Evolutionary conservation across 2,797 vertebrate genomes (phyloP), one percentile per base, ranked within the genome.

Genomic region (Mormyrus hasselquistii): DNA sequence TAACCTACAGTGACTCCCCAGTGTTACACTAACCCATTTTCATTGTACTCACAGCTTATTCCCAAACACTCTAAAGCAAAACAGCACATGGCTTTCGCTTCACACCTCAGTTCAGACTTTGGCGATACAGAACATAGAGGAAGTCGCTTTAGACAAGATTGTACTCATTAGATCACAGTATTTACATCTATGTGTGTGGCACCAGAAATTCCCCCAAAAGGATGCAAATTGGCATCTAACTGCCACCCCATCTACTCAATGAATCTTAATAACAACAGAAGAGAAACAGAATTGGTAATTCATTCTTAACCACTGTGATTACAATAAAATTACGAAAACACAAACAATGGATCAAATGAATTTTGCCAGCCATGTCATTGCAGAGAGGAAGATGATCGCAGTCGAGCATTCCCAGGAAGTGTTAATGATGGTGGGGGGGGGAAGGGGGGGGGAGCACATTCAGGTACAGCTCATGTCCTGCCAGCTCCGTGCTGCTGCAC

Each of bases 341-440:
- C 88, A 52, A 16, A 92, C 92, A 91, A 94, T 93, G 92, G 92
- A 93, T 94, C 89, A 91, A 90, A 93, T 92, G 92, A 91, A 91
- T 89, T 91, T 89, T 91, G 92, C 91, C 22, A 93, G 94, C 92
- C 84, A 91, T 93, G 93, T 93, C 93, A 92, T 92, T 93, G 93
- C 91, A 93, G 85, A 92, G 90, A 93, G 90, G 92, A 93, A 90
- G 92, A 53, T 94, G 93, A 94, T 95, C 93, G 94, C 93, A 93
- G 93, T 93, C 89, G 90, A 92, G 93, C 94, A 95, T 95, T 95
- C 94, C 92, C 92, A 93, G 94, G 93, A 93, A 92, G 93, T 94
- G 95, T 96, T 95, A 95, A 95, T 93, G 93, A 93, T 89, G 91
- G 92, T 92, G 91, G 88, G 90, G 53, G 86, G 89, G 1, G 44